Conservation (phyloP, 2,888 invertebrate species). For the Spodoptera littoralis region DNA sequence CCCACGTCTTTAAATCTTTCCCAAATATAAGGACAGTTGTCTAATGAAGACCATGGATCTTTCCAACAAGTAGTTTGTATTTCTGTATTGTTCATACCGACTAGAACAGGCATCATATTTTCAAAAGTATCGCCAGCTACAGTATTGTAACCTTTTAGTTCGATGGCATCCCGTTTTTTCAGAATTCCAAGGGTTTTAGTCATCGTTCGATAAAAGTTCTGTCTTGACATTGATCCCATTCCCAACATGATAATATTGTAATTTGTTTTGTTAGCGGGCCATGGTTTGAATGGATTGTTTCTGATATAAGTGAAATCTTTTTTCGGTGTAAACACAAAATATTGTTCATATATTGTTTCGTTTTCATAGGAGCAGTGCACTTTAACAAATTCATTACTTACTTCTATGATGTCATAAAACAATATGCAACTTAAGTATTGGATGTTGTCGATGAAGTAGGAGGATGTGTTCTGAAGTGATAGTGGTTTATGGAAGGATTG, state of each 20-base stretch:
- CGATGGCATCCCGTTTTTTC: constrained; percentile 89
- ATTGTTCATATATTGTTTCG: constrained; percentile 89
- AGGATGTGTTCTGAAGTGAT: background rate
- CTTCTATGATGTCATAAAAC: constrained; percentile 75
- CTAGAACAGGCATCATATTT: constrained; percentile 93
- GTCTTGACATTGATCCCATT: constrained; percentile 93
- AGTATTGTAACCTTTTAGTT: constrained; percentile 95
- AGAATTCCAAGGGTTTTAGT: constrained; percentile 90
- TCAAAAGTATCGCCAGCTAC: constrained; percentile 96
- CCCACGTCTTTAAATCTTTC: constrained; percentile 91
- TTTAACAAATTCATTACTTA: constrained; percentile 90
- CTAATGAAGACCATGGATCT: constrained; percentile 87
- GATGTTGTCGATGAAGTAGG: constrained; percentile 38
- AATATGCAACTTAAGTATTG: constrained; percentile 77
- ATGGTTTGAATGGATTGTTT: constrained; percentile 27
- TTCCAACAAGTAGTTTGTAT: constrained; percentile 89
- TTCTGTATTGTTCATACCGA: constrained; percentile 90
- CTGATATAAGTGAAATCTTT: constrained; percentile 58
- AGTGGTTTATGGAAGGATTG: constrained; percentile 79
- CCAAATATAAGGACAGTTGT: constrained; percentile 94
- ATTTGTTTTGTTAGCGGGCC: constrained; percentile 37
- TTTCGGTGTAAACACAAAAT: constrained; percentile 89
- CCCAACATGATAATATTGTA: constrained; percentile 94
- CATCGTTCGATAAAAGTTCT: constrained; percentile 94
- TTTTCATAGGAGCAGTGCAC: constrained; percentile 88